Evolutionary conservation across 2,888 invertebrate species (phyloP), one percentile per base, ranked within the genome.

Genomic region (Stomorhina lunata): DNA sequence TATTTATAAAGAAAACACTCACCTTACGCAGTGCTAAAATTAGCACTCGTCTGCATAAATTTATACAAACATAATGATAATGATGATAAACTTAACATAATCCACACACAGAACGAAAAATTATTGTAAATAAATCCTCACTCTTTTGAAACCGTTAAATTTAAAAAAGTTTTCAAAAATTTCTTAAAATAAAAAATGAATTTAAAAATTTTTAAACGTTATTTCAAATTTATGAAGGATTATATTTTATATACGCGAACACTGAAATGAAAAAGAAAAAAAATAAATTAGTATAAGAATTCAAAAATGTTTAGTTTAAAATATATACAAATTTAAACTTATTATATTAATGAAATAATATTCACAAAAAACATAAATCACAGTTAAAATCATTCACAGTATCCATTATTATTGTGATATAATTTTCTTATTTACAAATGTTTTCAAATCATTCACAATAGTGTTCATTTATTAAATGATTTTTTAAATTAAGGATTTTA

Each of bases 31-130:
- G 81, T 83, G 84, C 81, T 80, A 59, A 78, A 76, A 80, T 76
- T 78, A 81, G 84, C 83, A 85, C 81, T 83, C 80, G 81, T 87
- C 85, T 85, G 86, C 87, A 87, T 86, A 85, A 84, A 85, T 85
- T 83, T 82, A 84, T 84, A 77, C 83, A 84, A 83, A 84, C 85
- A 84, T 82, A 71, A 82, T 76, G 72, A 25, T 55, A 65, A 29
- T 76, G 72, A 25, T 55, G 69, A 29, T 53, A 32, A 77, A 80
- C 63, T 55, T 65, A 81, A 72, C 83, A 82, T 83, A 80, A 83
- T 75, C 80, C 75, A 73, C 65, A 27, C n/a, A 65, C 25, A 50
- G 37, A 12, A 48, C 34, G 15, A 32, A 34, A 25, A 43, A 27
- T 12, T 34, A 5, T 25, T 32, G 20, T 25, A 61, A 72, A 32